Evolutionary conservation across 1,140 invertebrate genomes (phyloP), one percentile per base, ranked within the genome.

Genomic region (Calliphora vicina): DNA sequence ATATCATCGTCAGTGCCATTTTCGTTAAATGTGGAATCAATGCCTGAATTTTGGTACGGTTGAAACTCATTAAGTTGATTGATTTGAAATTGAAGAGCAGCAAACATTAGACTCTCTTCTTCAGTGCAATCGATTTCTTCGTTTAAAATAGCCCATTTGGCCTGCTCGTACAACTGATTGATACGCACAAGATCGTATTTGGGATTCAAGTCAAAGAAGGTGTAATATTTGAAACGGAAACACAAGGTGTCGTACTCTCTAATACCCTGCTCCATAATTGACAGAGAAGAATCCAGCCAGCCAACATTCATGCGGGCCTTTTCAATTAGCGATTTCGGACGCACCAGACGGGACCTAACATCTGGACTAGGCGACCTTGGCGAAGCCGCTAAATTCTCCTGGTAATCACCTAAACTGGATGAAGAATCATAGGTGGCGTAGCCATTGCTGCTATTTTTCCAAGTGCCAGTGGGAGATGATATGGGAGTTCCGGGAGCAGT

Each of bases 41-140:
- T 73, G 1, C 84, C 83, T 2, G 74, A 78, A 45, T 78, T 43
- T 78, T 78, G 29, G 23, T 78, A 78, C 86, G 97, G 95, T 6
- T 95, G 94, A 67, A 95, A 90, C 84, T 93, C 93, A 1, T 94
- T 94, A 91, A 99, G 97, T n/a, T 98, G 92, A 88, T 97, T 97
- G 6, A 99, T 94, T 95, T 99, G 98, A 9, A 99, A 93, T 95
- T 99, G 98, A 83, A 99, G 91, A 0, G 98, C 98, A 76, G 97
- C 98, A 92, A 99, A 99, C 93, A 99, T 96, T 27, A 99, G 94
- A 94, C 99, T 98, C 92, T 99, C 99, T 90, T 99, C 98, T 91
- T 99, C 99, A 0, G 98, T 99, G 90, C 99, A 99, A 89, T 99
- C 98, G 81, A 99, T 95, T 91, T 99, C 98, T 90, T 99, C 99